phyloP scores from a whole-genome alignment of 92 coral and sea anemone genomes.

The Heliopora coerulea region DNA sequence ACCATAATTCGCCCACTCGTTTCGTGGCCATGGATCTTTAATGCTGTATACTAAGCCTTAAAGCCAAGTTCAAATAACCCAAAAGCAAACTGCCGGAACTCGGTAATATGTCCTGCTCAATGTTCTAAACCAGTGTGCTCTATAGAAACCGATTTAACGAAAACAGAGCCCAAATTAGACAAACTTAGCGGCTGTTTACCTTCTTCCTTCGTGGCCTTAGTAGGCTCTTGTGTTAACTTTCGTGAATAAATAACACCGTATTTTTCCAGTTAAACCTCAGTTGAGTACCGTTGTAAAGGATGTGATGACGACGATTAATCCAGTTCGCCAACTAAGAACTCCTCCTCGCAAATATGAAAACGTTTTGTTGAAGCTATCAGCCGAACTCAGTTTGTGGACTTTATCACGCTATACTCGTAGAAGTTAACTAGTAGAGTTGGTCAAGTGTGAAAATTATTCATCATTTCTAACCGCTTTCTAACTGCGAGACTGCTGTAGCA shows the following conservation, averaged over 20 bases:
- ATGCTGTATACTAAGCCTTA: neutral
- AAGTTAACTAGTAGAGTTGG: no score
- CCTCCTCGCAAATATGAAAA: neutral
- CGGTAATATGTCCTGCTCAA: neutral
- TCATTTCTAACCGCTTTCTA: neutral
- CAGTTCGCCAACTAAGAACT: neutral
- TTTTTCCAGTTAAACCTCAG: no score
- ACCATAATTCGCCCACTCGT: constrained; percentile 26
- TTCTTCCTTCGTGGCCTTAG: no score
- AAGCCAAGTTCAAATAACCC: constrained; percentile 6
- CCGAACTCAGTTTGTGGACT: neutral
- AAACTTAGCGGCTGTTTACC: no score
- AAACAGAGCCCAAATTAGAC: no score
- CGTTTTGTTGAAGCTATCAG: no score
- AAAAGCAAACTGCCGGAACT: neutral
- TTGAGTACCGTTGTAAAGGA: no score
- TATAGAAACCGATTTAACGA: no score
- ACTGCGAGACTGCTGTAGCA: neutral
- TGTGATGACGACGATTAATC: no score
- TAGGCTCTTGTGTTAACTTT: no score
- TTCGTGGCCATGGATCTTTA: neutral
- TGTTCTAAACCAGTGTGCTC: neutral
- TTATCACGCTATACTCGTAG: neutral
- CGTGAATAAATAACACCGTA: no score
- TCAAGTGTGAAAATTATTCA: neutral